Evolutionary conservation across 2,113 vertebrate species (phyloP).

Genomic region (Gambusia holbrooki): DNA sequence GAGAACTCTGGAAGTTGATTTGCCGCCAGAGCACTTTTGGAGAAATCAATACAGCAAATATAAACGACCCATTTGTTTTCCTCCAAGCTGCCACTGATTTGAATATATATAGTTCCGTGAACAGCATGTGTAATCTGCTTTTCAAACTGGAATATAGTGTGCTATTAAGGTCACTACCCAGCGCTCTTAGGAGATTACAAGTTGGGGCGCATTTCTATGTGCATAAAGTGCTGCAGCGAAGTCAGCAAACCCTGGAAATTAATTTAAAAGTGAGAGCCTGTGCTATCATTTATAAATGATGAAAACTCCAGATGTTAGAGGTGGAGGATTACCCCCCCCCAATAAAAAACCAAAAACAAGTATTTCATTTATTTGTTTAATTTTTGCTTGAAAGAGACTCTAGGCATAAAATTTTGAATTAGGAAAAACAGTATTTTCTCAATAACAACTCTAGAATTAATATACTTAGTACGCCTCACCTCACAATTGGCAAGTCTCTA

Average conservation of each 20-base stretch:
- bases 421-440: slow-evolving; percentile 34
- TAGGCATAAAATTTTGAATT: slow-evolving; percentile 16
- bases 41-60: slow-evolving; percentile 74
- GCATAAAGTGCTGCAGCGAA: slow-evolving; percentile 18
- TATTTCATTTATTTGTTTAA: background rate
- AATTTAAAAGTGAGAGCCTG: slow-evolving; percentile 24
- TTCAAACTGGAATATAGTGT: slow-evolving; percentile 69
- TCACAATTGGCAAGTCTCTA: slow-evolving; percentile 37
- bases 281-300: slow-evolving; percentile 31
- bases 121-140: slow-evolving; percentile 63
- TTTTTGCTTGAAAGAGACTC: background rate
- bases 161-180: slow-evolving; percentile 52
- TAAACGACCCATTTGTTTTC: slow-evolving; percentile 51
- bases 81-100: slow-evolving; percentile 36
- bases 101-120: slow-evolving; percentile 68
- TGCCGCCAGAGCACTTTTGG: slow-evolving; percentile 61
- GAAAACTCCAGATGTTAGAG: slow-evolving; percentile 20
- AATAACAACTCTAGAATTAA: slow-evolving; percentile 48
- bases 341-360: background rate
- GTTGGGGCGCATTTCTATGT: slow-evolving; percentile 33
- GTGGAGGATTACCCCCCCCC: too few relatives aligned
- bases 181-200: slow-evolving; percentile 48
- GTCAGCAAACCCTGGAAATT: slow-evolving; percentile 29
- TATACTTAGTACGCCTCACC: slow-evolving; percentile 21
- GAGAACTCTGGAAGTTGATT: slow-evolving; percentile 50